Base-by-base conservation (phyloP, 2,113 vertebrate genomes). In the Corythaeola cristata region DNA sequence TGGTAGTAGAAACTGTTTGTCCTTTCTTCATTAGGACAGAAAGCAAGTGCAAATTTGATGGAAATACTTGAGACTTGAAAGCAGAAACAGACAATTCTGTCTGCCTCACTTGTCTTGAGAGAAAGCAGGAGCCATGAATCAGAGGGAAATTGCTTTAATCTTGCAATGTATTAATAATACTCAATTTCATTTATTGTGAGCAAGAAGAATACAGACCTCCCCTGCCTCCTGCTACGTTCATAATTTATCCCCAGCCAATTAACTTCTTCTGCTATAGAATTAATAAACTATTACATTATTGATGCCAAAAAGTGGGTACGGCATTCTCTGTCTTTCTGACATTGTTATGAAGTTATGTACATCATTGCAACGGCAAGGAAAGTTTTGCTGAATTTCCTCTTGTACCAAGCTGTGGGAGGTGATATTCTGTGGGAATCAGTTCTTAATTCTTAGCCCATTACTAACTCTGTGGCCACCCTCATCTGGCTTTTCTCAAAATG, bases 171-270 rank as follows among this genome's bases (percentile, higher is more conserved):
- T 94, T 94, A 74, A 83, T 90, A 96, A 85, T 63, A 80, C 44
- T 67, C 92, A 41, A 72, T 84, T 92, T 83, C 92, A 83, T 62
- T 84, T 90, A 59, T 19, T 56, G 82, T 49, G 64, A 92, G 68
- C 3, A 8, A 84, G 64, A 79, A 55, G 68, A 73, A 75, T 50
- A 32, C 32, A 35, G 91, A 71, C 81, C 84, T 88, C 67, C 79
- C 62, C 67, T 91, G 73, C 85, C 56, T 91, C 64, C 85, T 95
- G 78, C 87, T 78, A 23, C 4, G 13, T 63, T 89, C 93, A 76
- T 94, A 68, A 91, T 95, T 94, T 88, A 91, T 91, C 78, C 66
- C 39, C 89, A 95, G 87, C 81, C 94, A 95, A 97, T 96, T 97
- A 95, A 93, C 69, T 83, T 80, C 55, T 78, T 3, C 68, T 92